Evolutionary conservation across 2,113 vertebrate genomes (phyloP), one percentile per base, ranked within the genome.

Genomic region (Lanius ludovicianus): DNA sequence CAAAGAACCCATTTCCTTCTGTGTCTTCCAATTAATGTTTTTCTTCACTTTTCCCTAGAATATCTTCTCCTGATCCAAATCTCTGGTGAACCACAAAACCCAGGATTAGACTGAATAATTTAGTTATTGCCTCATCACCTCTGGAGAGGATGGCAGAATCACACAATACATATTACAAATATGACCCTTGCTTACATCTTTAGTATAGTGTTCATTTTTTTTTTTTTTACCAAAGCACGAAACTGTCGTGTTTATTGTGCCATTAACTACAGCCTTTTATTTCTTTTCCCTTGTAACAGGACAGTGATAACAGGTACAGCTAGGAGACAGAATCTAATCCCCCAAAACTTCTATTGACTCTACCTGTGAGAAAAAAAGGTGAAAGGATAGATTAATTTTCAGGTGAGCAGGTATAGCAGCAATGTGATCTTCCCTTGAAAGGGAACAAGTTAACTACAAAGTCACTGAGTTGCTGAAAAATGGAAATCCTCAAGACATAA

Each of bases 181-280:
- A 52, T 15, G 13, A 21, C 19, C 57, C 27, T 87, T 79, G 5
- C 15, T 70, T 71, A 55, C 16, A 27, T 21, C 8, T 21, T 8
- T 20, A 68, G 5, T 17, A n/a, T 2, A 31, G 7, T 5, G 17
- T 3, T 41, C 3, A 3, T 17, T 11, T 46, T 37, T 23, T 11
- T 11, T 11, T 50, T 52, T 19, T 21, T 13, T 13, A 56, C 6
- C 17, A 17, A 91, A 77, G 10, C 15, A 10, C 47, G 12, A 70
- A 44, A 21, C 16, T 56, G 13, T 20, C n/a, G 19, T n/a, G 19
- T 8, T 85, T 28, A 31, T 7, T 53, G 9, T 42, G 21, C 16
- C 27, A 63, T 63, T 81, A 70, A 37, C 25, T 53, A 50, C 39
- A 78, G 15, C 3, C 17, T 9, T 67, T 9, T 41, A 17, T 75